Evolutionary conservation across 1,140 invertebrate species (phyloP), one percentile per base, ranked within the genome.

Genomic region (Armadillidium nasatum): DNA sequence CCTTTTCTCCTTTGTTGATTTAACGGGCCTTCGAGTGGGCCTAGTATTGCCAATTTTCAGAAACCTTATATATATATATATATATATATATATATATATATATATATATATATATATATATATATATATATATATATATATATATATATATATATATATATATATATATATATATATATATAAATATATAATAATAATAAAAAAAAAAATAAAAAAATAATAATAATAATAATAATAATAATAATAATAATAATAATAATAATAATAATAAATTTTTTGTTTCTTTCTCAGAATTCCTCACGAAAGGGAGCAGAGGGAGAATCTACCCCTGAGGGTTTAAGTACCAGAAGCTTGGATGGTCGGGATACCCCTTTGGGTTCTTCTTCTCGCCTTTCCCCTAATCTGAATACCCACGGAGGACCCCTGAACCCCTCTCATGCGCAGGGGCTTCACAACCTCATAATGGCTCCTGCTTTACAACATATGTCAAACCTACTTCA

Each of bases 401-500:
- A 21, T 74, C 45, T 75, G 33, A 54, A 75, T 69, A 15, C 77
- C 77, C 46, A 45, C 74, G 11, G 74, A 44, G 7, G 44, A 9
- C 44, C 72, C 21, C 0, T 46, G 44, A 50, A 44, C 21, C 77
- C 77, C 21, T 23, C 77, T 13, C 69, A 73, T 44, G 71, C 50
- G 54, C 78, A 79, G 46, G 78, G 78, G 33, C 78, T 79, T 10
- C 78, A 79, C 78, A 76, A 79, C 74, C 75, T 79, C 46, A 79
- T 79, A 71, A 79, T 79, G 78, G 75, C 78, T 7, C 78, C 78
- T 2, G 78, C 78, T 19, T 71, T 79, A 13, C 78, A 79, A 44
- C 78, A 79, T 44, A 79, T 79, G 78, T 79, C 78, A 0, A 74
- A 79, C 54, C 75, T 79, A 13, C 71, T 79, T 0, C 78, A 79